These are phyloP conservation scores for Papilio elwesi DNA, from an alignment of 2,888 invertebrate species.

Conservation along the genomic window DNA sequence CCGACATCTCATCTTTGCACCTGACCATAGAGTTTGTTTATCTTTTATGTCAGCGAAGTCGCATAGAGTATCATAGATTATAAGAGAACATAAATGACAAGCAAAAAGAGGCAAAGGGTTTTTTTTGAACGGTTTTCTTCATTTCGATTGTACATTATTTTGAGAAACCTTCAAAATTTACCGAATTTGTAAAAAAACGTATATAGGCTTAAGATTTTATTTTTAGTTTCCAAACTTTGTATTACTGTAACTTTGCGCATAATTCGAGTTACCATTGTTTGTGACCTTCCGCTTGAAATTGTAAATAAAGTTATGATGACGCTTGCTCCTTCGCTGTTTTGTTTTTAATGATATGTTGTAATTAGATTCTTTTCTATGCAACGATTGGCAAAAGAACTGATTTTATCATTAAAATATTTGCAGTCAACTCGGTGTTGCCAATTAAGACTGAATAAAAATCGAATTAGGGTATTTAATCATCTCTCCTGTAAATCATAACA, in stretches of 20 bases:
- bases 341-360: slow-evolving; percentile 39
- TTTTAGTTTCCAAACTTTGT: slow-evolving; percentile 46
- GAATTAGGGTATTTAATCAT: slow-evolving; percentile 46
- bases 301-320: slow-evolving; percentile 65
- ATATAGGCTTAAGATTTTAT: slow-evolving; percentile 54
- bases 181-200: slow-evolving; percentile 58
- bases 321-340: slow-evolving; percentile 53
- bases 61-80: slow-evolving; percentile 53
- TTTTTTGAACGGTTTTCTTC: slow-evolving; percentile 77
- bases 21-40: slow-evolving; percentile 27
- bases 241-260: slow-evolving; percentile 68
- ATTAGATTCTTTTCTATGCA: slow-evolving; percentile 39
- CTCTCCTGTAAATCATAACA: slow-evolving; percentile 47
- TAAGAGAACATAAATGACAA: slow-evolving; percentile 70
- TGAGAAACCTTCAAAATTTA: slow-evolving; percentile 74
- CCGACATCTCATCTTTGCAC: neutral
- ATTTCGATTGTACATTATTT: slow-evolving; percentile 71
- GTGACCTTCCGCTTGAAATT: slow-evolving; percentile 65
- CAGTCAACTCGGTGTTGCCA: slow-evolving; percentile 68
- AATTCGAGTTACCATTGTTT: slow-evolving; percentile 79
- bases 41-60: slow-evolving; percentile 54
- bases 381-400: slow-evolving; percentile 41
- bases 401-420: slow-evolving; percentile 43
- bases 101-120: slow-evolving; percentile 79
- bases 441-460: slow-evolving; percentile 67